Evolutionary conservation across 2,113 vertebrate species (phyloP).

Genomic region (Corythoichthys intestinalis): DNA sequence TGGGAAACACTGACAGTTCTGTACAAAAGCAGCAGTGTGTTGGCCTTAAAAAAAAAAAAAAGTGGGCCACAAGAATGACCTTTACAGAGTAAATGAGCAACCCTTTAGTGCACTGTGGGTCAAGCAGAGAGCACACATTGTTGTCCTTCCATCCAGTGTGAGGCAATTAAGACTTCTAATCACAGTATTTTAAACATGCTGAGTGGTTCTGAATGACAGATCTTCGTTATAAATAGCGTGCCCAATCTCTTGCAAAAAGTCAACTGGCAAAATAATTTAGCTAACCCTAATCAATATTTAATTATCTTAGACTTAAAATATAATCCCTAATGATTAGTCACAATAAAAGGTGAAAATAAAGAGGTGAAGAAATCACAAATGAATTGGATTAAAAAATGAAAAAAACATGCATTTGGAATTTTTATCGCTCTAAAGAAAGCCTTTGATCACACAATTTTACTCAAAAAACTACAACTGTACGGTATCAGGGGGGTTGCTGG

Average conservation of each 20-base stretch:
- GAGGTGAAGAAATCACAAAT: no score
- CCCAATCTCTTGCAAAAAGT: background rate
- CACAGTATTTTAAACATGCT: slow-evolving; percentile 21
- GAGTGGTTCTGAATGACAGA: background rate
- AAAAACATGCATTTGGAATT: no score
- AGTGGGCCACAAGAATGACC: slow-evolving; percentile 11
- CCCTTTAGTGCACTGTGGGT: background rate
- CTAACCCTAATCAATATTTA: background rate
- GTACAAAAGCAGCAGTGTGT: slow-evolving; percentile 14
- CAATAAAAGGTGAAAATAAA: no score
- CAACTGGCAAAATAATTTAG: background rate
- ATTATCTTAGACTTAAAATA: no score
- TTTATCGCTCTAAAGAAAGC: no score
- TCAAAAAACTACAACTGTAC: no score
- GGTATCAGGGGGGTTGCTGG: no score
- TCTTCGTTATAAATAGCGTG: background rate
- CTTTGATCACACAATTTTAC: no score
- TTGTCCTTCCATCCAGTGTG: slow-evolving; percentile 1
- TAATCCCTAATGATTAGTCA: no score
- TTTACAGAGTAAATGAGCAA: slow-evolving; percentile 15
- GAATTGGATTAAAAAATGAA: no score
- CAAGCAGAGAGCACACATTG: slow-evolving; percentile 6
- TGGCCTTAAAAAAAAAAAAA: slow-evolving; percentile 30
- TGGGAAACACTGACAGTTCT: no score
- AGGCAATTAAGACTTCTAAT: slow-evolving; percentile 25